Evolutionary conservation across 2,797 vertebrate genomes (phyloP).

Genomic region (Glossophaga mutica): DNA sequence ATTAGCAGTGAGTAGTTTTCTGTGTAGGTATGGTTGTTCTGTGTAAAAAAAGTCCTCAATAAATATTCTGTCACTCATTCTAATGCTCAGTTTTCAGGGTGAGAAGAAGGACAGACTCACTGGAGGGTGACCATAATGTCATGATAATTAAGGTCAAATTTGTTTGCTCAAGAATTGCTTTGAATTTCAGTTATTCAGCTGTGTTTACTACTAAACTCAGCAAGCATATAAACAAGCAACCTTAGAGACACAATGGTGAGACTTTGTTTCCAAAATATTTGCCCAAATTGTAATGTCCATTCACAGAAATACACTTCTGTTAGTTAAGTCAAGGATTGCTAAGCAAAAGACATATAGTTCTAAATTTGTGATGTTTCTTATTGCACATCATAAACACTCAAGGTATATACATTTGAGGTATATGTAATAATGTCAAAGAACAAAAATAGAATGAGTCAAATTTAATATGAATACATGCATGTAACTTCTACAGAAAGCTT

Average conservation of each 20-base stretch:
- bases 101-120: conserved; percentile 19
- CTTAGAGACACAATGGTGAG: conserved; percentile 62
- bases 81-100: conserved; percentile 61
- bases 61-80: conserved; percentile 4
- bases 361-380: not conserved
- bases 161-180: conserved; percentile 66
- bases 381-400: not conserved
- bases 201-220: conserved; percentile 73
- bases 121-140: conserved; percentile 27
- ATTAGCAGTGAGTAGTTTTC: conserved; percentile 60
- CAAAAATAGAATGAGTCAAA: not conserved
- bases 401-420: not conserved
- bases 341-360: not conserved
- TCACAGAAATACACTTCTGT: conserved; percentile 26
- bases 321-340: not conserved
- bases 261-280: conserved; percentile 66
- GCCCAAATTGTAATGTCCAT: conserved; percentile 54
- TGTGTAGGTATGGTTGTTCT: conserved; percentile 27
- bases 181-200: conserved; percentile 72
- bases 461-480: not conserved
- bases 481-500: not conserved
- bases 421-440: not conserved
- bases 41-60: conserved; percentile 7
- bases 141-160: conserved; percentile 70
- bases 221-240: conserved; percentile 56